Evolutionary conservation across 2,797 vertebrate genomes (phyloP).

Genomic region (Cuculus canorus): DNA sequence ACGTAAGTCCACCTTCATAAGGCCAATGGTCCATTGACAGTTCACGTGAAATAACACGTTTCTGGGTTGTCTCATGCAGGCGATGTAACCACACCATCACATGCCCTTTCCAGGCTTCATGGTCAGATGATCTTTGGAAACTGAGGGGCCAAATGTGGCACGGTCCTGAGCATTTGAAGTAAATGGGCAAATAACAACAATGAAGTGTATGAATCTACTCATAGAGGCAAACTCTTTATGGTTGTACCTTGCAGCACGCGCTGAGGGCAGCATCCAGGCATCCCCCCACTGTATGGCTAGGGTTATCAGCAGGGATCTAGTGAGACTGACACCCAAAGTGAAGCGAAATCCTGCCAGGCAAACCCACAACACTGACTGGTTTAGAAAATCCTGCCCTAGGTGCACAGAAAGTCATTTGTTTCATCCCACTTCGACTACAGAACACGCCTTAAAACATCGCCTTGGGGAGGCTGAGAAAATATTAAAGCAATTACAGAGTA

Average conservation of each 20-base stretch:
- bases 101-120: background rate
- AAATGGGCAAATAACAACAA: background rate
- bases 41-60: accelerated
- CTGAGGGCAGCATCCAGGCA: background rate
- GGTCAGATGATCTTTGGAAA: background rate
- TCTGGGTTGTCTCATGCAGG: background rate
- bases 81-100: background rate
- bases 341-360: background rate
- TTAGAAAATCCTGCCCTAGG: background rate
- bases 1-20: background rate
- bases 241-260: background rate
- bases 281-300: background rate
- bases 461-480: conserved; percentile 23
- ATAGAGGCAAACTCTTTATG: background rate
- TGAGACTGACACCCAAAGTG: background rate
- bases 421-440: background rate
- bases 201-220: background rate
- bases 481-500: conserved; percentile 16
- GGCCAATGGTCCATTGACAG: background rate
- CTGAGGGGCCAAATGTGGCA: background rate
- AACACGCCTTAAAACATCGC: conserved; percentile 45
- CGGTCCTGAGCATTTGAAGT: background rate
- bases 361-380: background rate
- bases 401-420: background rate
- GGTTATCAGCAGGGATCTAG: background rate